Evolutionary conservation across 2,797 vertebrate genomes (phyloP), one percentile per base, ranked within the genome.

Genomic region (Sparidentex hasta): DNA sequence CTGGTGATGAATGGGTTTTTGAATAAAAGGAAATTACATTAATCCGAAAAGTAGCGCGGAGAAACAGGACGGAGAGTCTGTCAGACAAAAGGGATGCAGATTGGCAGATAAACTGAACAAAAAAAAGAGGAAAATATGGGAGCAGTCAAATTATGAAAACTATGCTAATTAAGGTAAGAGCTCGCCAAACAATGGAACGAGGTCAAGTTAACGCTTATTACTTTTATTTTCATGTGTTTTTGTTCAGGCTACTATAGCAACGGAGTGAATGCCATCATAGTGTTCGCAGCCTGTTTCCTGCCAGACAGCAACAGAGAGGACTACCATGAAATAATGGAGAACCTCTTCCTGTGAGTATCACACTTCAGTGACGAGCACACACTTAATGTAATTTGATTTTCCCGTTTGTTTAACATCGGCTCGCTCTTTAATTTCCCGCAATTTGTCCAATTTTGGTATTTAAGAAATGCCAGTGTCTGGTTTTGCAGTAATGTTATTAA

Each of bases 281-380:
- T 99, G 88, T 99, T 99, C 90, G 97, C 98, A 0, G 98, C 98
- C 44, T 99, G 98, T 91, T 99, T 98, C 95, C 96, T 99, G 90
- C 98, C 98, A 76, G 98, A 99, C 93, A 99, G 98, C 87, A 95
- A 95, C 93, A 94, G 94, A 86, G 95, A 96, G 41, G 98, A 99
- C 91, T 99, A 99, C 93, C 97, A 97, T 76, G 98, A 99, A 92
- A 96, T 99, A 87, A 99, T 99, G 98, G 98, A 99, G 94, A 99
- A 99, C 91, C 97, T 99, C 93, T 99, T 99, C 89, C 95, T 99
- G 98, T 99, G 90, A 98, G 93, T 92, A 74, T 58, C 12, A 51
- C 11, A 23, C 62, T 14, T 14, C 13, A 20, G 2, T 16, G 5
- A 66, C 33, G 16, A 29, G 70, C 58, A 65, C 47, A 61, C 41